Evolutionary conservation across 2,113 vertebrate species (phyloP).

Genomic region (chimpanzee (Pan troglodytes)): DNA sequence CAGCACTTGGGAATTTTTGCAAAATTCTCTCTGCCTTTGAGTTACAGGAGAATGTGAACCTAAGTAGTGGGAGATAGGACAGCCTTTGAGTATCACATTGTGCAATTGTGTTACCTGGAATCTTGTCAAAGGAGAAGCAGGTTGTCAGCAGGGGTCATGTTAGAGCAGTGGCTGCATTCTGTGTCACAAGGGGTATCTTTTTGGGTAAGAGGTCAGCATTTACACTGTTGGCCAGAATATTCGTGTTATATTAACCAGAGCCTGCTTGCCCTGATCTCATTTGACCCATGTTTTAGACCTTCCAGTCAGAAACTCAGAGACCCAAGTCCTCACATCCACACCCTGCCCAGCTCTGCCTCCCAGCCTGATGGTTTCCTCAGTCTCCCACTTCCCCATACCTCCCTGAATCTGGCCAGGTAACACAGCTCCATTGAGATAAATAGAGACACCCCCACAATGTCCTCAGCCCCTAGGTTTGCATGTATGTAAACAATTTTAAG

Average conservation of each 20-base stretch:
- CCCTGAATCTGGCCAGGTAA: not conserved
- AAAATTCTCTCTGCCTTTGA: not conserved
- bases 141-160: not conserved
- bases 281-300: not conserved
- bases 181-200: not conserved
- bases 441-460: not conserved
- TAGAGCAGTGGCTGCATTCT: not conserved
- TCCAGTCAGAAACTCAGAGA: constrained; percentile 10
- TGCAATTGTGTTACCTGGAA: not conserved
- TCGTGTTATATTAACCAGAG: not conserved
- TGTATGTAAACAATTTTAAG: not conserved
- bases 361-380: not conserved
- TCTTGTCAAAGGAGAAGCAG: not conserved
- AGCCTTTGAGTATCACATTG: not conserved
- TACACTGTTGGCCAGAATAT: not conserved
- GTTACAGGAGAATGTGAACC: constrained; percentile 8
- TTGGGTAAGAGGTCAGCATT: not conserved
- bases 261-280: not conserved
- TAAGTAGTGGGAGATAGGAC: not conserved
- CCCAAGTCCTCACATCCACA: not conserved
- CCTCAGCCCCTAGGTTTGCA: not conserved
- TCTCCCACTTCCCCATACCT: not conserved
- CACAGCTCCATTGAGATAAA: not conserved
- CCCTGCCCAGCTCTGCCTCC: not conserved
- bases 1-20: not conserved